Evolutionary conservation across 2,797 vertebrate genomes (phyloP).

Genomic region (Anas bahamensis): DNA sequence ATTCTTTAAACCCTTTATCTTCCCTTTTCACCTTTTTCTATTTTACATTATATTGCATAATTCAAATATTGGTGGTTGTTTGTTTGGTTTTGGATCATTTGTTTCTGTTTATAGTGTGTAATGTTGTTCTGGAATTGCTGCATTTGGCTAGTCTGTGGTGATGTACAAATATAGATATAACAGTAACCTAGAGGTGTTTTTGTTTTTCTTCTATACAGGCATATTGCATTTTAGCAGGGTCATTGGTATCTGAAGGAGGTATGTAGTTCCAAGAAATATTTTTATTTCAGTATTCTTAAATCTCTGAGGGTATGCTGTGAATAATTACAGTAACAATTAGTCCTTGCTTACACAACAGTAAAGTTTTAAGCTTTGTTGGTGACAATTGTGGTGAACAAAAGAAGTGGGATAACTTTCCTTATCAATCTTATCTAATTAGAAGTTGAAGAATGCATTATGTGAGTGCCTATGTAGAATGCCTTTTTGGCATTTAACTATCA

Average conservation of each 20-base stretch:
- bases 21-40: not conserved
- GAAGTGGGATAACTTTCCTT: not conserved
- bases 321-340: not conserved
- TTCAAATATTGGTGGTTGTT: not conserved
- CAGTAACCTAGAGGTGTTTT: not conserved
- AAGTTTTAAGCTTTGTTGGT: not conserved
- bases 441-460: not conserved
- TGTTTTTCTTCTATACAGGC: conserved; percentile 81
- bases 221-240: conserved; percentile 97
- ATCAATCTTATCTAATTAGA: not conserved
- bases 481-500: not conserved
- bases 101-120: not conserved
- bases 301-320: not conserved
- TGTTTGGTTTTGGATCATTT: not conserved
- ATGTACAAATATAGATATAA: not conserved
- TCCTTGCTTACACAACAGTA: not conserved
- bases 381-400: not conserved
- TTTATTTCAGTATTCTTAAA: not conserved
- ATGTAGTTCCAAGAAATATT: conserved; percentile 25
- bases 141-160: not conserved
- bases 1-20: not conserved
- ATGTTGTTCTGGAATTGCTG: not conserved
- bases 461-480: not conserved
- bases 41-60: not conserved
- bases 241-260: conserved; percentile 99